Percentiles rank a stretch among this genome's conserved stretches.
phyloP scores from a whole-genome alignment of 2,888 invertebrate genomes.

The Itoplectis maculator region DNA sequence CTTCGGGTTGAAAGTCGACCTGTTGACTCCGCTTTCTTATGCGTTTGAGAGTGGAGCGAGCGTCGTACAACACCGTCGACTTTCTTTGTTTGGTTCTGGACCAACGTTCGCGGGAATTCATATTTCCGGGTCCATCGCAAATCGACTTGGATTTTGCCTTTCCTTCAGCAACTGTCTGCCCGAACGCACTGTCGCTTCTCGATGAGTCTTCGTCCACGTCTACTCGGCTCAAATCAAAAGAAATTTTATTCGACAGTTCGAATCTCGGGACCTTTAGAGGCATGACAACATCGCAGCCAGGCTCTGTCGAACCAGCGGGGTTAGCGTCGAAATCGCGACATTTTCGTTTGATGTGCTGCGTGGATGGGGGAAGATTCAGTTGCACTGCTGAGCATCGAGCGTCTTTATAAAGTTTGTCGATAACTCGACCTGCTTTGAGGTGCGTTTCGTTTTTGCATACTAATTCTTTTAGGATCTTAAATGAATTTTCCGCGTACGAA shows the following conservation, averaged over 20 bases:
- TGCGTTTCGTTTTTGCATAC: constrained; percentile 7
- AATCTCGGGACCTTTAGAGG: background rate
- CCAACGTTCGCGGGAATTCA: background rate
- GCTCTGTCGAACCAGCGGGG: background rate
- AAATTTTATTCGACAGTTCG: background rate
- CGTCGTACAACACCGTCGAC: background rate
- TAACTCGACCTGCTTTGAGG: constrained; percentile 34
- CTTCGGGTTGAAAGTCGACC: background rate
- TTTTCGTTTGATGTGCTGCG: constrained; percentile 13
- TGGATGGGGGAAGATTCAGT: background rate
- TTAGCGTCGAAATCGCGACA: background rate
- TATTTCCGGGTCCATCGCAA: constrained; percentile 13
- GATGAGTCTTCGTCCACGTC: background rate
- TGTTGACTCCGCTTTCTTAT: background rate
- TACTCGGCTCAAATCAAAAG: background rate
- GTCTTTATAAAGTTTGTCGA: constrained; percentile 37
- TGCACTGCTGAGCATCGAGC: constrained; percentile 12
- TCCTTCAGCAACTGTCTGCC: background rate
- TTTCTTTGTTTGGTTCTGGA: background rate
- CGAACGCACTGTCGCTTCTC: background rate
- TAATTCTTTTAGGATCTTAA: constrained; percentile 32
- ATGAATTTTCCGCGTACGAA: constrained; percentile 35
- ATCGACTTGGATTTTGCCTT: background rate
- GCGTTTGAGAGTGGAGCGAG: background rate
- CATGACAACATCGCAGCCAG: background rate